Evolutionary conservation across 64 coral and sea anemone species (phyloP).

Genomic region (Cladopsammia gracilis): DNA sequence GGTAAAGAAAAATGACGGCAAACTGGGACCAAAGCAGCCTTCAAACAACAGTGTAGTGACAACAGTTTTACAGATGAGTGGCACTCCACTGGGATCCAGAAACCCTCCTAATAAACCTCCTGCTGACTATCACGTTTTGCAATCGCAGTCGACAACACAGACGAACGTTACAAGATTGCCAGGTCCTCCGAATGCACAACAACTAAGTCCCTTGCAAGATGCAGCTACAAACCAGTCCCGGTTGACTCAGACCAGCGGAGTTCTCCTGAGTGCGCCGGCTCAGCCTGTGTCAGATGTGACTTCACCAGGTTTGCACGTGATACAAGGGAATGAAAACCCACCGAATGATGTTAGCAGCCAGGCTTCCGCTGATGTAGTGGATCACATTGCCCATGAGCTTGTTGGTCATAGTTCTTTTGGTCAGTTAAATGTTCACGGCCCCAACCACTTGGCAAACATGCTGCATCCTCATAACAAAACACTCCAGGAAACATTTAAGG

Average conservation of each 20-base stretch:
- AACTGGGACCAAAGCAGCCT: neutral
- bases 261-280: neutral
- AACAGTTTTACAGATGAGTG: neutral
- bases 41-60: neutral
- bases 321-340: neutral
- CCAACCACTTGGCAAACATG: neutral
- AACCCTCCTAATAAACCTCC: neutral
- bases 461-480: neutral
- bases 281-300: neutral
- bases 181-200: neutral
- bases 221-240: neutral
- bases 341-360: neutral
- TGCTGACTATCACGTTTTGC: neutral
- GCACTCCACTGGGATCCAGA: neutral
- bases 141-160: neutral
- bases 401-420: neutral
- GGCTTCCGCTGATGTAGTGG: neutral
- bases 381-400: slow-evolving; percentile 28
- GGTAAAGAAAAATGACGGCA: neutral
- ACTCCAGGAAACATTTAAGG: slow-evolving; percentile 40
- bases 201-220: neutral
- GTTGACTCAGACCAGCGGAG: neutral
- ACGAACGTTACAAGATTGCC: neutral
- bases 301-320: neutral
- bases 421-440: neutral